These are phyloP conservation scores for Lycia hirtaria DNA, from an alignment of 2,888 invertebrate genomes.

Conservation along the genomic window DNA sequence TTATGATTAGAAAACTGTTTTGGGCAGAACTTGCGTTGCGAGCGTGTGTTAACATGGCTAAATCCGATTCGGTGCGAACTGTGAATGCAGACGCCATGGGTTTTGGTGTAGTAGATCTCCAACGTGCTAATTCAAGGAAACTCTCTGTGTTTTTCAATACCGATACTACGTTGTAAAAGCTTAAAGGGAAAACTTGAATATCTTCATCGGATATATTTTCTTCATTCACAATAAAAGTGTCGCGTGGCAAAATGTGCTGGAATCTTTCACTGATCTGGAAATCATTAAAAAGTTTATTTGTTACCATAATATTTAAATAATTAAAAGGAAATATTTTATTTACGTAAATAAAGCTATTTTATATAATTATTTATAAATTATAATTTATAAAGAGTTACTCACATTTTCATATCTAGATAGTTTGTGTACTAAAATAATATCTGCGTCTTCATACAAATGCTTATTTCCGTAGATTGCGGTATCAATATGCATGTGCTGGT, in stretches of 20 bases:
- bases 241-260: neutral
- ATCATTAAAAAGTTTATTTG: neutral
- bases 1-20: conserved; percentile 43
- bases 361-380: neutral
- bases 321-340: neutral
- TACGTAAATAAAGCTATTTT: neutral
- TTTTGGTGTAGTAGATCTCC: neutral
- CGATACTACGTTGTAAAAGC: conserved; percentile 1
- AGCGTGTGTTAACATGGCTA: conserved; percentile 37
- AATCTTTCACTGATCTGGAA: neutral
- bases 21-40: conserved; percentile 31
- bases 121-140: neutral
- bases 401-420: conserved; percentile 41
- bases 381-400: conserved; percentile 23
- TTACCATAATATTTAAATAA: neutral
- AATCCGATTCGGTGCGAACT: conserved; percentile 29
- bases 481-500: conserved; percentile 9
- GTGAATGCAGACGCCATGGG: neutral
- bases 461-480: neutral
- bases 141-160: neutral
- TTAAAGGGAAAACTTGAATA: neutral
- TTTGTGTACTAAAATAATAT: conserved; percentile 41
- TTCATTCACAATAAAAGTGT: conserved; percentile 7
- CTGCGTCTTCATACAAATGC: conserved; percentile 15
- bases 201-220: neutral